Evolutionary conservation across 2,797 vertebrate species (phyloP).

Genomic region (Cyclopterus lumpus): DNA sequence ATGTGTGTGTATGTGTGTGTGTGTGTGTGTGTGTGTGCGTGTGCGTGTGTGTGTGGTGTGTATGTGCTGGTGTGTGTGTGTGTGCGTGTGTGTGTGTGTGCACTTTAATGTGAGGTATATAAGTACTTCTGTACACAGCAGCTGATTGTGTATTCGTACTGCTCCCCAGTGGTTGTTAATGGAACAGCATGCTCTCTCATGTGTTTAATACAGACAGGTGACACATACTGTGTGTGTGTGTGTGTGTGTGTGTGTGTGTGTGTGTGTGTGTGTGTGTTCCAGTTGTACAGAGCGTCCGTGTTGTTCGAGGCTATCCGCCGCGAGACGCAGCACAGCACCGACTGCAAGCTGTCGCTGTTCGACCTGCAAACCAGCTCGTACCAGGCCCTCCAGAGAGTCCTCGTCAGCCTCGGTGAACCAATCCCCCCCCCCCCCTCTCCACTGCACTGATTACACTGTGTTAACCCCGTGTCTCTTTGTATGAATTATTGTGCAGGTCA

Average conservation of each 20-base stretch:
- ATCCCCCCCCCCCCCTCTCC: too few species aligned
- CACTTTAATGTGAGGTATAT: too few species aligned
- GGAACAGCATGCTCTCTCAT: background rate
- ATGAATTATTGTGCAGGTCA: too few species aligned
- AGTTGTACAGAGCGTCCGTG: slow-evolving; percentile 93
- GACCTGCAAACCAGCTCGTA: slow-evolving; percentile 96
- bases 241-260: slow-evolving; percentile 2
- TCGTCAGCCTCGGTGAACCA: slow-evolving; percentile 91
- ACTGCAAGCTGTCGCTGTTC: slow-evolving; percentile 95
- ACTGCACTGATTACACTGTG: too few species aligned
- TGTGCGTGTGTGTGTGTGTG: too few species aligned
- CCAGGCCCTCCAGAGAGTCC: slow-evolving; percentile 95
- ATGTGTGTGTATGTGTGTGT: too few species aligned
- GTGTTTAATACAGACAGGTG: background rate
- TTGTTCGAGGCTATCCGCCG: slow-evolving; percentile 94
- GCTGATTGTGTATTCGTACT: slow-evolving; percentile 33
- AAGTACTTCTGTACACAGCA: too few species aligned
- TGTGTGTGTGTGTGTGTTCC: slow-evolving; percentile 49
- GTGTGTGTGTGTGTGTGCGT: too few species aligned
- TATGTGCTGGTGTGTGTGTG: too few species aligned
- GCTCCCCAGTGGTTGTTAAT: slow-evolving; percentile 67
- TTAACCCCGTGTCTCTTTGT: too few species aligned
- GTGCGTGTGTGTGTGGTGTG: too few species aligned
- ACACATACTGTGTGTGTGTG: background rate
- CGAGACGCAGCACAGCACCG: slow-evolving; percentile 92